Base-by-base conservation (phyloP, 2,113 vertebrate species). In the Lampris incognitus region DNA sequence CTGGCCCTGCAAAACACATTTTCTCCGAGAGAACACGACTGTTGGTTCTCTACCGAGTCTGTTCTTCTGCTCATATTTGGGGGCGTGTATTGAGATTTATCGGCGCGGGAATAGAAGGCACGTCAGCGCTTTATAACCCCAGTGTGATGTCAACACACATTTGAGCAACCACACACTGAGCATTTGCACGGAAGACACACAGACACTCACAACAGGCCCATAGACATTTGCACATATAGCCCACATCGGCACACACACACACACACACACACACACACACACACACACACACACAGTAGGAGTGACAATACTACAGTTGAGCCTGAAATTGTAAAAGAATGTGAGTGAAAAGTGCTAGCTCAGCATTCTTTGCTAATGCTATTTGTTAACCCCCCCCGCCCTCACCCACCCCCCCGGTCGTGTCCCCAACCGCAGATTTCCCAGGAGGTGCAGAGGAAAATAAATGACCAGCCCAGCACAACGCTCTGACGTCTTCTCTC, bases 351-450 rank as follows among this genome's bases (percentile, higher is more conserved):
- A 62, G 78, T 81, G 86, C 85, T 70, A 64, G 69, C 74, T 92
- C 88, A 88, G 80, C 89, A 79, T 81, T 93, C 83, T 89, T 81
- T 79, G 77, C 74, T 76, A 86, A 89, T 85, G 79, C 74, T 79
- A 69, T 92, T 92, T 88, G 82, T 85, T 75, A 79, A 88, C 74
- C 72, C 85, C 74, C 50, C 39, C 24, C 24, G 24, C 24, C 0
- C 24, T 24, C 24, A 24, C 24, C 83, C 82, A 52, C 72, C 72
- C 85, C 74, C 50, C 39, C 65, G 68, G 81, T 68, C 66, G 38
- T 7, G 70, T 86, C 57, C 38, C 70, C 62, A 85, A 77, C 76
- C 79, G 56, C 65, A 82, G 78, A 91, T 90, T 91, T 90, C 81
- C 85, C 86, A 54, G 81, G 81, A 82, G 84, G 69, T 48, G 83